A percentile compares a stretch with the other conserved stretches of the same genome.
These are phyloP conservation scores for Heterochromis multidens DNA, from an alignment of 2,113 vertebrate genomes.

Conservation along the genomic window DNA sequence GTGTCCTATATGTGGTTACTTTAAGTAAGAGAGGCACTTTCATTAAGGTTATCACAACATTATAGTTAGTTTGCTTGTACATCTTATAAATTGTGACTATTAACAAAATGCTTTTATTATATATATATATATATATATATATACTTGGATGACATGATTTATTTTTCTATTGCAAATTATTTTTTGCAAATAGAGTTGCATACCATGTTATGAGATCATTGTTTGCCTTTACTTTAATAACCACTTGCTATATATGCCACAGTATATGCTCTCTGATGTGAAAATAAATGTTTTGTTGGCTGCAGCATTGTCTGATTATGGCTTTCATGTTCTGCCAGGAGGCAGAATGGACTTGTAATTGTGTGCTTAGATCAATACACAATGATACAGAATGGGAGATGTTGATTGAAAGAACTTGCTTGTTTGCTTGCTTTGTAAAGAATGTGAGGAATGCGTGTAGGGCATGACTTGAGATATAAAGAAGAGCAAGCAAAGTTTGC, in stretches of 20 bases:
- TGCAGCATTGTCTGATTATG: background rate
- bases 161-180: background rate
- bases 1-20: background rate
- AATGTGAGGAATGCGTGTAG: background rate
- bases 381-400: background rate
- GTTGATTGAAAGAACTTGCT: background rate
- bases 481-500: background rate
- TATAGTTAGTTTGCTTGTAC: too few species aligned
- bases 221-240: background rate
- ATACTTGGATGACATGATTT: background rate
- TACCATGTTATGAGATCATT: background rate
- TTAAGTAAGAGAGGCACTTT: rapidly evolving
- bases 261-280: background rate
- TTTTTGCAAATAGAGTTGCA: background rate
- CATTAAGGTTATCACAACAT: background rate
- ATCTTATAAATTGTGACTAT: background rate
- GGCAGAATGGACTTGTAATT: background rate
- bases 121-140: too few species aligned
- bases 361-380: background rate
- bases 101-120: background rate
- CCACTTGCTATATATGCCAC: rapidly evolving
- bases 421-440: background rate
- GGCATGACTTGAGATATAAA: background rate
- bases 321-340: background rate
- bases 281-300: background rate